Evolutionary conservation across 23 tunicate species (phyloP).

Genomic region (Botrylloides violaceus): DNA sequence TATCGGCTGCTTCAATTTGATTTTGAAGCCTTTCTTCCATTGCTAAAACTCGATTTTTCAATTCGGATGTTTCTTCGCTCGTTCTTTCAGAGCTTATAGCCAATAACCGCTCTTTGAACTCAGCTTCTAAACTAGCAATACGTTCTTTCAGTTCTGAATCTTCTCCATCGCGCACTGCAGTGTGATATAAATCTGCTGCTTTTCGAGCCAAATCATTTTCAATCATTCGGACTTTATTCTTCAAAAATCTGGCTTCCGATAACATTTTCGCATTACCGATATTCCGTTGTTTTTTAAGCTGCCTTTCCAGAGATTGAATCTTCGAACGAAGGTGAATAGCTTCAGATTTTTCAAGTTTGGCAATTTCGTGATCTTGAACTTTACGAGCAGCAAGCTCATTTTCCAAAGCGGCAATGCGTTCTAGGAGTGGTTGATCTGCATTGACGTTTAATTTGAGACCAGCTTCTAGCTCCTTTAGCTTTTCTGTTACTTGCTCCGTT

Average conservation of each 20-base stretch:
- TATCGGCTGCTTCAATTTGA: slow-evolving; percentile 3
- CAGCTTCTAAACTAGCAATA: not conserved
- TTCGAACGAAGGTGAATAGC: slow-evolving; percentile 37
- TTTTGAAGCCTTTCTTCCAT: slow-evolving; percentile 11
- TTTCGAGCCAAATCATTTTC: not conserved
- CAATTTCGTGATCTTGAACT: slow-evolving; percentile 1
- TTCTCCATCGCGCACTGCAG: not conserved
- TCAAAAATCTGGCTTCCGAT: slow-evolving; percentile 6
- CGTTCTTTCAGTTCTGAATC: slow-evolving; percentile 15
- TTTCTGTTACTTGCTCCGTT: not conserved
- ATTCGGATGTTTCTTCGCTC: not conserved
- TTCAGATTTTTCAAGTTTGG: slow-evolving; percentile 21
- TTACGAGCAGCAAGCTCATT: not conserved
- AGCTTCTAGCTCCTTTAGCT: not conserved
- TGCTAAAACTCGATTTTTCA: slow-evolving; percentile 1
- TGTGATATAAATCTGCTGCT: not conserved
- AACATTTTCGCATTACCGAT: slow-evolving; percentile 12
- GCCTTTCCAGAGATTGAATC: slow-evolving; percentile 22
- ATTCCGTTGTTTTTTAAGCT: slow-evolving; percentile 20
- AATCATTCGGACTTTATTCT: slow-evolving; percentile 9
- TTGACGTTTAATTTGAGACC: not conserved
- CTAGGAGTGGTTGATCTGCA: slow-evolving; percentile 8
- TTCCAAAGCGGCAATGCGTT: slow-evolving; percentile 9
- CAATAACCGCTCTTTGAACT: not conserved
- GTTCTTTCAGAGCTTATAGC: not conserved